Conservation (phyloP, 2,888 invertebrate genomes). For the Lasius platythorax region DNA sequence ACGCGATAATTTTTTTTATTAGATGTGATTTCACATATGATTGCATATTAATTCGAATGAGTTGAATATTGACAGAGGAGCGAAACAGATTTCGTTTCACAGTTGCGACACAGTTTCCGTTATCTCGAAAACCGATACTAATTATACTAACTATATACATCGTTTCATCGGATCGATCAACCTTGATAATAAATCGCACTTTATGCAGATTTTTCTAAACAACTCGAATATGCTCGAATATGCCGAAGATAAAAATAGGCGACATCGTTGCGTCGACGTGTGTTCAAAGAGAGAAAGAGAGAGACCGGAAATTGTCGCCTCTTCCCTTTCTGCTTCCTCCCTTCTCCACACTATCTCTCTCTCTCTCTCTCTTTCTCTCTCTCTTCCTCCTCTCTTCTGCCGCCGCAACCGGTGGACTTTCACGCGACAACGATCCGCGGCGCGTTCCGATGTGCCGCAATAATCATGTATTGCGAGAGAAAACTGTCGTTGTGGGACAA, state of each 20-base stretch:
- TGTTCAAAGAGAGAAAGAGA: conserved; percentile 66
- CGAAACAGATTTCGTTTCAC: background rate
- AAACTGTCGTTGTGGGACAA: conserved; percentile 65
- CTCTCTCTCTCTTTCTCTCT: conserved; percentile 55
- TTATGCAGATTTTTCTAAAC: conserved; percentile 31
- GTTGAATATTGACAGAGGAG: background rate
- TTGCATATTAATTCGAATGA: background rate
- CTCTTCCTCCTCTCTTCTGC: conserved; percentile 53
- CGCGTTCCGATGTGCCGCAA: conserved; percentile 74
- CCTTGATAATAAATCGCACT: background rate
- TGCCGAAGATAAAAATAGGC: conserved; percentile 60
- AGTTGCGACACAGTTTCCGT: no score
- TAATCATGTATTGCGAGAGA: conserved; percentile 77
- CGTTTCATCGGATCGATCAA: background rate
- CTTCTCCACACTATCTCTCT: conserved; percentile 54
- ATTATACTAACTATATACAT: background rate
- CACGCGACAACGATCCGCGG: conserved; percentile 70
- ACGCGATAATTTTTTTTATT: background rate
- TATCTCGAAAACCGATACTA: background rate
- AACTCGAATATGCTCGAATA: background rate
- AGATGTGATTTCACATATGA: background rate
- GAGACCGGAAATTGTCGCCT: conserved; percentile 75
- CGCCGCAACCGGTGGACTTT: conserved; percentile 70
- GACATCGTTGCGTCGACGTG: conserved; percentile 46
- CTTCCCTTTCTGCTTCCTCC: conserved; percentile 63